Conservation (phyloP, 2,113 vertebrate genomes). For the Phalacrocorax brasilianus region DNA sequence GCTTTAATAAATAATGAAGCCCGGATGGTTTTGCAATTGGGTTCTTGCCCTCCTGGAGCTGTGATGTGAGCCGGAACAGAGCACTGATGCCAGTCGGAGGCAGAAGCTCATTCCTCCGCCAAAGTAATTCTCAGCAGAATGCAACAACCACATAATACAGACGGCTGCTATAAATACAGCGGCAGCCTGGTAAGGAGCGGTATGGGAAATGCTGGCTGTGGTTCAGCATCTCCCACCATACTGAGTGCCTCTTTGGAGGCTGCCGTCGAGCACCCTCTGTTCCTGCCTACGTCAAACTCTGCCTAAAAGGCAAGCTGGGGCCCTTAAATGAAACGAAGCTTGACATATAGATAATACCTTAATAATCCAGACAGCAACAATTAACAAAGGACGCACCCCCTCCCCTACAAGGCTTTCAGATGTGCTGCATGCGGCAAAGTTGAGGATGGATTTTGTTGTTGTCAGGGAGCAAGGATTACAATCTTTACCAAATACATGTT, state of each 20-base stretch:
- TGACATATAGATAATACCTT: background rate
- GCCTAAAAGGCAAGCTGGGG: background rate
- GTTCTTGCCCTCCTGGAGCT: background rate
- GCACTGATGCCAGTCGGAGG: background rate
- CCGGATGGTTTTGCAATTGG: background rate
- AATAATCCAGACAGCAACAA: background rate
- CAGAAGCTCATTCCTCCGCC: background rate
- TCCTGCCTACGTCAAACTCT: background rate
- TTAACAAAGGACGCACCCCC: background rate
- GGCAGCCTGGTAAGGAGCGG: background rate
- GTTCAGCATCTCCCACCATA: background rate
- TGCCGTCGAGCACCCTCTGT: background rate
- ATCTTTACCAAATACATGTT: background rate
- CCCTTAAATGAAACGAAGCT: background rate
- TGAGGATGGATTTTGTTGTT: background rate
- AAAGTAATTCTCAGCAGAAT: conserved; percentile 1
- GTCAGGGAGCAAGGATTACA: background rate
- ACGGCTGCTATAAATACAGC: background rate
- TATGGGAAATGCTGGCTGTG: background rate
- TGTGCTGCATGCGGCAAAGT: accelerated
- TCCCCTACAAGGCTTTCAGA: background rate
- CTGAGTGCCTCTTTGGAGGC: background rate
- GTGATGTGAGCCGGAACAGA: background rate
- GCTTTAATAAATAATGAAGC: conserved; percentile 54
- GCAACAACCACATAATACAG: background rate